Conservation (phyloP, 2,888 invertebrate species). For the Cenopis cana region DNA sequence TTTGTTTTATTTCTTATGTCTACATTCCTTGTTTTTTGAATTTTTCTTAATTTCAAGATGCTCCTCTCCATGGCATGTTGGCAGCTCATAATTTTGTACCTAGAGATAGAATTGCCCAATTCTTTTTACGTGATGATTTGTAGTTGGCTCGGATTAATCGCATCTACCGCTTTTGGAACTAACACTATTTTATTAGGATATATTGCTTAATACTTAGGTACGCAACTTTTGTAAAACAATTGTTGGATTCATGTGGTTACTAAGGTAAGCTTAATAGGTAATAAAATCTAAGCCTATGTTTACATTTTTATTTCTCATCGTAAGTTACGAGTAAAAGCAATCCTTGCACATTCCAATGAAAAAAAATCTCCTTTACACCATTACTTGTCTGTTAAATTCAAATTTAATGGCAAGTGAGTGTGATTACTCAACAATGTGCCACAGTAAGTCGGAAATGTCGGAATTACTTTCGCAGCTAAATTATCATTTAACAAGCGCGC, state of each 20-base stretch:
- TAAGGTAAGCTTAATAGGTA: no score
- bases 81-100: no score
- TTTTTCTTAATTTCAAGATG: no score
- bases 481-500: constrained; percentile 59
- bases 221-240: no score
- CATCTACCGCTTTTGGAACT: constrained; percentile 2
- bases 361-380: constrained; percentile 1
- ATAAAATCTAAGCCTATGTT: no score
- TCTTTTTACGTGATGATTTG: constrained; percentile 35
- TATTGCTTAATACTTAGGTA: no score
- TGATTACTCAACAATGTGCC: constrained; percentile 34
- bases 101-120: constrained; percentile 28
- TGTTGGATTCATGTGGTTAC: no score
- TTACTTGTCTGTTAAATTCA: constrained; percentile 28
- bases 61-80: no score
- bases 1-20: no score
- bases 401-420: constrained; percentile 33
- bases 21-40: no score
- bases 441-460: constrained; percentile 37
- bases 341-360: neutral
- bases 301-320: no score
- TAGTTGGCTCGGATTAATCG: constrained; percentile 25
- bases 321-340: neutral
- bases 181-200: no score
- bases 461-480: constrained; percentile 52